A percentile compares a stretch with the other conserved stretches of the same genome.
Conservation (phyloP, 1,140 invertebrate species). For the Panagrolaimus sp. region DNA sequence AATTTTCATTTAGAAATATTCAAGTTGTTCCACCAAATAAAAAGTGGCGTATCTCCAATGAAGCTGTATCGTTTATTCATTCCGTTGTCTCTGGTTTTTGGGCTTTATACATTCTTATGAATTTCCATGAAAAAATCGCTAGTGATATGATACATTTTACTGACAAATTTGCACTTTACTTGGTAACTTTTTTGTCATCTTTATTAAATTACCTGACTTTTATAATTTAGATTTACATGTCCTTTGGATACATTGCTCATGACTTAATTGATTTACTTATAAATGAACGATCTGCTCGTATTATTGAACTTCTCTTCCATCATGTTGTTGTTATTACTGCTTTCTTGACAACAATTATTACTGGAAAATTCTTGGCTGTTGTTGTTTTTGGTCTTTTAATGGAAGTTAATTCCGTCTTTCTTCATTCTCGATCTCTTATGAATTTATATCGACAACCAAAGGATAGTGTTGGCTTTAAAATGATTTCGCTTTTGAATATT, state of each 20-base stretch:
- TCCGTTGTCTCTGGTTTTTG: constrained; percentile 55
- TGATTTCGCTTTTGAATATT: constrained; percentile 55
- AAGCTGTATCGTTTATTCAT: constrained; percentile 54
- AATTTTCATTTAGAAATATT: constrained; percentile 26
- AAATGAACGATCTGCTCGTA: constrained; percentile 54
- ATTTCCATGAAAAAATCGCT: constrained; percentile 27
- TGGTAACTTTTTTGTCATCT: constrained; percentile 21
- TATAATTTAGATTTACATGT: constrained; percentile 50
- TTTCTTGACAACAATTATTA: constrained; percentile 44
- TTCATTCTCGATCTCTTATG: constrained; percentile 52
- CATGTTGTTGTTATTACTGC: constrained; percentile 54
- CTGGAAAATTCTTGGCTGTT: constrained; percentile 45
- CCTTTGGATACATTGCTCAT: constrained; percentile 53
- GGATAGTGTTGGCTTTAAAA: constrained; percentile 50
- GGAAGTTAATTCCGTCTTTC: constrained; percentile 56
- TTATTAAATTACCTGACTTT: constrained; percentile 25
- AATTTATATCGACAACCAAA: constrained; percentile 54
- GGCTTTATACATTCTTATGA: constrained; percentile 43
- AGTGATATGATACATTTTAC: constrained; percentile 38
- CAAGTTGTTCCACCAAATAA: constrained; percentile 56
- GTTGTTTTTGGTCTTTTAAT: constrained; percentile 56
- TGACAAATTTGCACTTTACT: constrained; percentile 25
- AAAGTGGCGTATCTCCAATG: constrained; percentile 59
- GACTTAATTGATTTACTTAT: constrained; percentile 54
- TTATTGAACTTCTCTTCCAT: constrained; percentile 57